Base-by-base conservation (phyloP, 2,797 vertebrate species). In the Anableps anableps region DNA sequence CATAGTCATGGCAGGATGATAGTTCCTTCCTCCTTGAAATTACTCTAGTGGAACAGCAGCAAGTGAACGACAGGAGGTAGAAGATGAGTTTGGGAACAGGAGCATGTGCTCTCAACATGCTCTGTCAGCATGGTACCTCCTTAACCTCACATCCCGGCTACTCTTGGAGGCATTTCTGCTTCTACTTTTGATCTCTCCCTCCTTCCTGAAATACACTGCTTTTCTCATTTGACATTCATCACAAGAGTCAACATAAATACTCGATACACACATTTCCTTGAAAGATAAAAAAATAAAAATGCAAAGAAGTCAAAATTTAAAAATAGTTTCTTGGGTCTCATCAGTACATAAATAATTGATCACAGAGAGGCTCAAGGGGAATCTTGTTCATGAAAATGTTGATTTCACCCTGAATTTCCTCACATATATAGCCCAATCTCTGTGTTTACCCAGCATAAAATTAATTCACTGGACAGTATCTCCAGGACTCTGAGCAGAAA, bases 321-420 rank as follows among this genome's bases (percentile, higher is more conserved):
- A 92, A 91, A 90, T 86, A 91, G 82, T 90, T 92, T 89, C 91
- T 92, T 89, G 88, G 87, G 84, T 88, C 78, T 90, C 90, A 81
- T 88, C 86, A 66, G 50, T 72, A 88, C 78, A 92, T 94, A 88
- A 89, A 94, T 95, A 93, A 92, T 93, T 93, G 88, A 94, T 93
- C 91, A 94, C 71, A 91, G 82, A 85, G 58, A 80, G 19, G 82
- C 90, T 88, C 76, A 81, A 41, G 82, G 90, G 83, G 75, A 85
- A 89, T 83, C 26, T 55, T 85, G 88, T 92, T 90, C 78, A 13
- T 31, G 83, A 89, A 92, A 91, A 81, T 94, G 89, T 92, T 91
- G 92, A 93, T 93, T 94, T 92, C 90, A 92, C 88, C 90, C 88
- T 72, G 55, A 83, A 89, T 92, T 89, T 93, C 82, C 81, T 89